Base-by-base conservation (phyloP, 2,113 vertebrate genomes). In the Takifugu flavidus region DNA sequence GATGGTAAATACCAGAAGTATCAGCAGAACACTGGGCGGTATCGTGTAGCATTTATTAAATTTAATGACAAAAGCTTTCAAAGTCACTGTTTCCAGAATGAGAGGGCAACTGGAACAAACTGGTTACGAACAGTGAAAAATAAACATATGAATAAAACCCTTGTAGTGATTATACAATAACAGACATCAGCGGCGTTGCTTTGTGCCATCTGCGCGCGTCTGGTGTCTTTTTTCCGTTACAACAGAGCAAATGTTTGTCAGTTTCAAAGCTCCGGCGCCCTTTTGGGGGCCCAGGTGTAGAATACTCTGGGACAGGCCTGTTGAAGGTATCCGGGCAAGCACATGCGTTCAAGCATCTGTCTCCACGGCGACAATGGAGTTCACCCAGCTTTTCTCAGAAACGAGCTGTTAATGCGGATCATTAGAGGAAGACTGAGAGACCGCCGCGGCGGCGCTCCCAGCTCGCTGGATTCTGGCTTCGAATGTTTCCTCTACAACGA, bases 291-390 rank as follows among this genome's bases (percentile, higher is more conserved):
- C 15, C 0, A 47, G 47, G 53, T 63, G 65, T 70, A 13, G 50
- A 31, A 51, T 59, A 68, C 60, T 74, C 44, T 56, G 45, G 49
- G 66, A 57, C 39, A n/a, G 13, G 53, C 26, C 49, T 75, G 73
- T 75, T 78, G 49, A 78, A 72, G 7, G 71, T 77, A 50, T 72
- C 74, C 13, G 12, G 53, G 77, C 59, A 69, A 26, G 47, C 27
- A 13, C 65, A 62, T 56, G 20, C 56, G 15, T 31, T 62, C 8
- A 75, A 42, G 58, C 53, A 15, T 7, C 2, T 0, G 57, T 15
- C 3, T 76, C 72, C 83, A 71, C 2, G 49, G 76, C 65, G 82
- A 82, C 83, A 29, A 43, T 66, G 4, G 3, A 87, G 45, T 1
- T 12, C 45, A 2, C 1, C 45, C 8, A 10, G 52, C 43, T 7